Percentiles rank a stretch among this genome's conserved stretches.
Evolutionary conservation across 2,888 invertebrate species (phyloP).

Genomic region (Galeruca laticollis): DNA sequence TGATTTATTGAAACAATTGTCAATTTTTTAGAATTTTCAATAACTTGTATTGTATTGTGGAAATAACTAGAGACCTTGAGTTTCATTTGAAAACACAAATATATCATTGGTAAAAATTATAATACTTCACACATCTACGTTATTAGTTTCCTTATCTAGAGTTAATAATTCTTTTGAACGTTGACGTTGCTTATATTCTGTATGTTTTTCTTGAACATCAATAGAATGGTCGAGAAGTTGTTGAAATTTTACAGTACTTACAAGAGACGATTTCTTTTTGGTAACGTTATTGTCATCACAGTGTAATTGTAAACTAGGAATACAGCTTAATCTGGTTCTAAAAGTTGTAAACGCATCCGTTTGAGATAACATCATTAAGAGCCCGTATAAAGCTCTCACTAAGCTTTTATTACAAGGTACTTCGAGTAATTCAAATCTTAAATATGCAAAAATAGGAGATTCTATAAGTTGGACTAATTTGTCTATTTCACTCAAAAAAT

Average conservation of each 20-base stretch:
- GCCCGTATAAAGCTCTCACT: conserved; percentile 91
- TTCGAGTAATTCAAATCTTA: conserved; percentile 91
- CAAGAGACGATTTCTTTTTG: conserved; percentile 34
- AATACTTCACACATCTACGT: conserved; percentile 40
- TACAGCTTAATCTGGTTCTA: conserved; percentile 82
- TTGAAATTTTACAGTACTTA: conserved; percentile 74
- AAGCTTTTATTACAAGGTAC: conserved; percentile 82
- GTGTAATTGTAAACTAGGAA: conserved; percentile 74
- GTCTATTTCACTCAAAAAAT: conserved; percentile 96
- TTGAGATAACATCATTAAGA: conserved; percentile 97
- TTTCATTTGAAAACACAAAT: too few species aligned
- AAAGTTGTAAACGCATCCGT: conserved; percentile 95
- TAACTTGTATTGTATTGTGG: too few species aligned
- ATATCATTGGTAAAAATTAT: conserved; percentile 27
- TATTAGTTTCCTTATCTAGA: conserved; percentile 46
- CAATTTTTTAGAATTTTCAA: too few species aligned
- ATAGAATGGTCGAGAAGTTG: conserved; percentile 80
- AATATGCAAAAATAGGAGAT: conserved; percentile 97
- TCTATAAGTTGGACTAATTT: conserved; percentile 97
- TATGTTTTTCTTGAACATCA: conserved; percentile 81
- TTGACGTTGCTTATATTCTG: conserved; percentile 68
- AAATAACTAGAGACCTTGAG: too few species aligned
- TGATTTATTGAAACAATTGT: too few species aligned
- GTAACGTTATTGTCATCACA: conserved; percentile 65
- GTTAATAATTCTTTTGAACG: conserved; percentile 64